A percentile compares a stretch with the other conserved stretches of the same genome.
These are phyloP conservation scores for Troides oblongomaculatus DNA, from an alignment of 2,888 invertebrate species.

Conservation along the genomic window DNA sequence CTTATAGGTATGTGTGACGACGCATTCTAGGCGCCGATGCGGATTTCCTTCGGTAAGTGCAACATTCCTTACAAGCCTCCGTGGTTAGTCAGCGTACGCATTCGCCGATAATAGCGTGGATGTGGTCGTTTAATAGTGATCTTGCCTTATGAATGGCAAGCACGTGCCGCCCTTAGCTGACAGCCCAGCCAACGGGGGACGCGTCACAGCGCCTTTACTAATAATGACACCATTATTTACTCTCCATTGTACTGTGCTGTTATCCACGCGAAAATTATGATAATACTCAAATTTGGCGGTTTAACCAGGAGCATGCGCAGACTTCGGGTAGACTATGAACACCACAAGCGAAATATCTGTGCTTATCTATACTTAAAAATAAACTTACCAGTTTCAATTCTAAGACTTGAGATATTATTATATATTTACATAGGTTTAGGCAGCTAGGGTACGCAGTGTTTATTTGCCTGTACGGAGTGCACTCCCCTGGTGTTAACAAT, in stretches of 20 bases:
- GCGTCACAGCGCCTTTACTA: background rate
- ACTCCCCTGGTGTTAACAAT: no score
- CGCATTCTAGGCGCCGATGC: constrained; percentile 61
- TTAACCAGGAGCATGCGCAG: no score
- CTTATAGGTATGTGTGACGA: constrained; percentile 55
- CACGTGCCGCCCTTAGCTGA: constrained; percentile 15
- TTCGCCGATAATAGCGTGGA: constrained; percentile 53
- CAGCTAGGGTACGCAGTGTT: no score
- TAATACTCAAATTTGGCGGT: background rate
- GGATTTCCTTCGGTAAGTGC: constrained; percentile 75
- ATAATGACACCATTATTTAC: constrained; percentile 2
- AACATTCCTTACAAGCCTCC: constrained; percentile 66
- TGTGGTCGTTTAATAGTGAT: constrained; percentile 31
- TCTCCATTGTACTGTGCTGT: background rate
- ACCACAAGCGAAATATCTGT: no score
- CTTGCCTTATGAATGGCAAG: constrained; percentile 21
- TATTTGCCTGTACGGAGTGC: no score
- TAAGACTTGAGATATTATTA: no score
- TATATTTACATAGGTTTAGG: no score
- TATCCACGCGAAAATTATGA: background rate
- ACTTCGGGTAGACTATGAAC: no score
- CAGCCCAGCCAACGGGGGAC: background rate
- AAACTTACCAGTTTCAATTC: no score
- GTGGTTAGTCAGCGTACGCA: constrained; percentile 61
- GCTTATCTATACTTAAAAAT: no score